Base-by-base conservation (phyloP, 2,113 vertebrate genomes). In the Martes martes region DNA sequence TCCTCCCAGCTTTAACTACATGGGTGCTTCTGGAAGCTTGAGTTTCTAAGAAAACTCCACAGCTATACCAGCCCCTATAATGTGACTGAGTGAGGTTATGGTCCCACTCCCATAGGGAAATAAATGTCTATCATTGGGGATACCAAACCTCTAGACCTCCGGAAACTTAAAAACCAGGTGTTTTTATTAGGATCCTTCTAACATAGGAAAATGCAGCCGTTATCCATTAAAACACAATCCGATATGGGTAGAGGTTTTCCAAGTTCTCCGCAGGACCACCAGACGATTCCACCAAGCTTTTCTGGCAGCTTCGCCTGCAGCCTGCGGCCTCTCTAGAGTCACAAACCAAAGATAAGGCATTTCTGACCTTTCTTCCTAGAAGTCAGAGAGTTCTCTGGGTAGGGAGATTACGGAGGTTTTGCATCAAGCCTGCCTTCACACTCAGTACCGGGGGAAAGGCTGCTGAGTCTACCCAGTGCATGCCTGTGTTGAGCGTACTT, bases 21-120 rank as follows among this genome's bases (percentile, higher is more conserved):
- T 36, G 26, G 61, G 42, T 93, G 31, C 74, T 97, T 96, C 71
- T 87, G 42, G 91, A 95, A 95, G 55, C 69, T 50, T 79, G 42
- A 81, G n/a, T 90, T 86, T 73, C 61, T 79, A 92, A 83, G 86
- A 90, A 88, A 92, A 94, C 83, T 69, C 47, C 36, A 85, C 6
- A 91, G n/a, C 52, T 82, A 47, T 23, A 18, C 47, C 1, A 0
- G 55, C 55, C 67, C 52, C 82, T 80, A 63, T 28, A 47, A 52
- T 59, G 11, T 89, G 84, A 94, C 45, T 36, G 31, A 85, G 39
- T 71, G 55, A 93, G 55, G 65, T 45, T 87, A 90, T 21, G 11
- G 33, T 92, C 69, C 28, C 15, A 57, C 15, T 65, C 42, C 69
- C 57, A 71, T 1, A 78, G 36, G 36, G 67, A 96, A 96, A 82